Evolutionary conservation across 2,888 invertebrate genomes (phyloP), one percentile per base, ranked within the genome.

Genomic region (Seladonia tumulorum): DNA sequence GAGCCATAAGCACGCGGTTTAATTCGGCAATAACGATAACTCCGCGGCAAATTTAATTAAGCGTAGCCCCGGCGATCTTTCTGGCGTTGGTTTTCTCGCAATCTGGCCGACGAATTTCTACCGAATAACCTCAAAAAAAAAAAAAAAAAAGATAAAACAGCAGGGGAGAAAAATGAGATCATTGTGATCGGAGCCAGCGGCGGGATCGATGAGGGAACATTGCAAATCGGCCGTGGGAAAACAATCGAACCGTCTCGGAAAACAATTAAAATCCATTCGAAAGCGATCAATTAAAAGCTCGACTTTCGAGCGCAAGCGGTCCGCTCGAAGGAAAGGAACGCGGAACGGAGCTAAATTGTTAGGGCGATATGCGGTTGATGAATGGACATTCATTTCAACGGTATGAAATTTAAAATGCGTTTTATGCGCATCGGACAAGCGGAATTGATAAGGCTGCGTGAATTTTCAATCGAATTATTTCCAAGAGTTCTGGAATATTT

Each of bases 31-130:
- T 89, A 84, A 90, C 90, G 81, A 90, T 89, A 90, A 90, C 88
- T 90, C 88, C 74, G 72, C 71, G 76, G 66, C 68, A 85, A 90
- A 90, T 90, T 90, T 89, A 90, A 90, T 90, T 90, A 90, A 90
- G 85, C 87, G 79, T 76, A 88, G 78, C 22, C 81, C 79, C 78
- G 75, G 75, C 86, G 82, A 78, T 82, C 75, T 82, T 79, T 79
- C 82, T 49, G 14, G 79, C 76, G 42, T 35, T 78, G 87, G 79
- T 57, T 85, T 82, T 76, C 85, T 85, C 85, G 83, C 86, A 89
- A 89, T 90, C 87, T 86, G 87, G 63, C 81, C 87, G 82, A 83
- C 83, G 89, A 88, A 88, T 90, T 90, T 90, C 86, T 86, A 60
- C 76, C 63, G 77, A 60, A 76, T 85, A 63, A 83, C 68, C 79